phyloP scores from a whole-genome alignment of 1,140 invertebrate species.

The Drosophila micromelanica region DNA sequence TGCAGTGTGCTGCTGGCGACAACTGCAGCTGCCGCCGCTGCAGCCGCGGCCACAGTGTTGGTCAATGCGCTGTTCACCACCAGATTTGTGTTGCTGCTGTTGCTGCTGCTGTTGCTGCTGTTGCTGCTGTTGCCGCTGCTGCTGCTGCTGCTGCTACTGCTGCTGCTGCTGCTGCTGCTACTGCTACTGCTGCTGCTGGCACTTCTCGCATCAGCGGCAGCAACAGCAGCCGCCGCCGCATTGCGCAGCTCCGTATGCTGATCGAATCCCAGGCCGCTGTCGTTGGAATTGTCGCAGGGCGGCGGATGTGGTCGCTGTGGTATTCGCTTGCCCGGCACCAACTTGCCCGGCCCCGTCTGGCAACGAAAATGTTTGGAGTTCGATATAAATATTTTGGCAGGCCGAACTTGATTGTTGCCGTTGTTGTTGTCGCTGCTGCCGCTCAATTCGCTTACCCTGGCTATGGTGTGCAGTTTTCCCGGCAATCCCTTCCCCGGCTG shows the following conservation, averaged over 20 bases:
- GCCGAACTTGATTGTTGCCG: background rate
- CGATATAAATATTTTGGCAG: background rate
- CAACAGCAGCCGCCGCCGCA: slow-evolving; percentile 17
- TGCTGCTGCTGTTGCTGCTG: slow-evolving; percentile 20
- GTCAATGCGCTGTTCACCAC: slow-evolving; percentile 60
- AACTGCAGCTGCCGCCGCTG: slow-evolving; percentile 63
- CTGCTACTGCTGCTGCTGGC: slow-evolving; percentile 30
- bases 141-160: background rate
- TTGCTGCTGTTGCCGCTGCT: slow-evolving; percentile 20
- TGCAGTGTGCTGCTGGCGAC: slow-evolving; percentile 64
- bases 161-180: slow-evolving; percentile 28
- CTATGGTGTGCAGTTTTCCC: slow-evolving; percentile 85
- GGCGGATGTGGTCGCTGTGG: slow-evolving; percentile 80
- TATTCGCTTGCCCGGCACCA: slow-evolving; percentile 84
- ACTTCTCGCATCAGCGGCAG: slow-evolving; percentile 18
- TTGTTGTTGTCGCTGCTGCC: background rate
- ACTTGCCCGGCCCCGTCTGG: slow-evolving; percentile 85
- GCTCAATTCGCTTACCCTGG: slow-evolving; percentile 61
- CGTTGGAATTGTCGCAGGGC: slow-evolving; percentile 92
- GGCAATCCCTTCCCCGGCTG: slow-evolving; percentile 86
- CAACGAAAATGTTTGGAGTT: background rate
- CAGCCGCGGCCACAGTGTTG: slow-evolving; percentile 55
- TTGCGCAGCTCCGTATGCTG: slow-evolving; percentile 85
- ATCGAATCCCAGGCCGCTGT: slow-evolving; percentile 92
- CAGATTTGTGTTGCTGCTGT: slow-evolving; percentile 31